These are phyloP conservation scores for Falco berigora DNA, from an alignment of 2,797 vertebrate genomes.

Conservation along the genomic window DNA sequence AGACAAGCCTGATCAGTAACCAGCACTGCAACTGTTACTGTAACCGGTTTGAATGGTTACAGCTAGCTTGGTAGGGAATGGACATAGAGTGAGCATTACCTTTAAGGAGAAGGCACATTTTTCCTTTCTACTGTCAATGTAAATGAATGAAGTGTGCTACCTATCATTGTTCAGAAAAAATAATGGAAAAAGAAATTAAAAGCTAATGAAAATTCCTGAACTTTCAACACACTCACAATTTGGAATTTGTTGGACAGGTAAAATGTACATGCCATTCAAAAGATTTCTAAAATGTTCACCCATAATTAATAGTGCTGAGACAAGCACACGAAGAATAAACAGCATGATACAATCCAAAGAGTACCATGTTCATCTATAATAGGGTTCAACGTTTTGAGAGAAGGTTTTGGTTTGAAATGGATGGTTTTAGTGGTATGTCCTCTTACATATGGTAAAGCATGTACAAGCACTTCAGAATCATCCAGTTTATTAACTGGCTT, in stretches of 20 bases:
- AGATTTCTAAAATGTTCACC: neutral
- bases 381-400: neutral
- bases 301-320: neutral
- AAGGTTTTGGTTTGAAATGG: neutral
- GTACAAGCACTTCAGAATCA: neutral
- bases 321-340: neutral
- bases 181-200: neutral
- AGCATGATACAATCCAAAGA: neutral
- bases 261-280: neutral
- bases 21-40: neutral
- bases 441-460: neutral
- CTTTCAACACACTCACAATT: neutral
- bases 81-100: neutral
- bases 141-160: neutral
- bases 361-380: neutral
- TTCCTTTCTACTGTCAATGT: neutral
- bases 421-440: neutral
- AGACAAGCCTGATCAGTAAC: neutral
- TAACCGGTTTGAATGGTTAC: neutral
- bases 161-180: neutral
- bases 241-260: neutral
- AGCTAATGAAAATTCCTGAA: neutral
- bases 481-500: neutral
- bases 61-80: neutral
- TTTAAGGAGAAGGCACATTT: neutral